Conservation (phyloP, 2,888 invertebrate genomes). For the Diaperis boleti region DNA sequence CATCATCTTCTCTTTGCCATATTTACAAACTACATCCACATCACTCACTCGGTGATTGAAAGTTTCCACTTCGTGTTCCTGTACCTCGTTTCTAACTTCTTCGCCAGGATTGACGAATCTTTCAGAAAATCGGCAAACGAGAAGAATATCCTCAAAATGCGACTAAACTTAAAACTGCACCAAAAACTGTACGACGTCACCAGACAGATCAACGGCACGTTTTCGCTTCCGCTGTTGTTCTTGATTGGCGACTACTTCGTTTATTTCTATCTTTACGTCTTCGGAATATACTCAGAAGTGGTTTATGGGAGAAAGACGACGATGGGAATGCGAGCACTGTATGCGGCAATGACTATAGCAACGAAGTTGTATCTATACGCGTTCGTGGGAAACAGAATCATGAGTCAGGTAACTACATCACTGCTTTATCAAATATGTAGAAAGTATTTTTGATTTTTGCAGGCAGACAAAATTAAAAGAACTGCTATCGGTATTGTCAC, state of each 20-base stretch:
- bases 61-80: constrained; percentile 8
- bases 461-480: constrained; percentile 24
- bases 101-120: not conserved
- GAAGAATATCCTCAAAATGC: not conserved
- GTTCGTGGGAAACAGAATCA: constrained; percentile 9
- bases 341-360: not conserved
- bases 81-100: not conserved
- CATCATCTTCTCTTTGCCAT: constrained; percentile 7
- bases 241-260: constrained; percentile 12
- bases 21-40: constrained; percentile 1
- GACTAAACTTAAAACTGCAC: not conserved
- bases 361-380: constrained; percentile 12
- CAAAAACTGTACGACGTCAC: constrained; percentile 10
- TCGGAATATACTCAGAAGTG: constrained; percentile 14
- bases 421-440: too few species aligned
- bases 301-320: constrained; percentile 1
- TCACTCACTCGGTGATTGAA: not conserved
- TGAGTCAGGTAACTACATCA: constrained; percentile 11
- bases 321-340: not conserved
- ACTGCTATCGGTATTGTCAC: constrained; percentile 16
- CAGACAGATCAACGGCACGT: not conserved
- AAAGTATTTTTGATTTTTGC: too few species aligned
- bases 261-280: constrained; percentile 11
- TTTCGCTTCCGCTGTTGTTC: constrained; percentile 10
- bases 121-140: not conserved